Evolutionary conservation across 2,797 vertebrate species (phyloP), one percentile per base, ranked within the genome.

Genomic region (Oreochromis grahami): DNA sequence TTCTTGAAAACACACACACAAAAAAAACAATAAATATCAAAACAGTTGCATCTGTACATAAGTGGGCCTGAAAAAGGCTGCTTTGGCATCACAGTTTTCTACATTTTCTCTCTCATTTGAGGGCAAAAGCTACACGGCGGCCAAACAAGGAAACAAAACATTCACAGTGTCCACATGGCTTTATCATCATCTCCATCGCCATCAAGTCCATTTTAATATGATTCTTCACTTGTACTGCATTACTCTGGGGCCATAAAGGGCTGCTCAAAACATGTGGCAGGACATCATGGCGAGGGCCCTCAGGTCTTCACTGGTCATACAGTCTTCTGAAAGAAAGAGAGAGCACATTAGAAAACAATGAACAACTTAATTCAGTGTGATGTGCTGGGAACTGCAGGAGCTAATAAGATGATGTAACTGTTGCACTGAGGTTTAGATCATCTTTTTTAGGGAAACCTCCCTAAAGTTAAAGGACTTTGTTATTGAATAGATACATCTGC

Each of bases 201-300:
- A 41, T 32, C 13, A 8, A 38, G 79, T 81, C 36, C 9, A 29
- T 10, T 19, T 19, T 12, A 32, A 50, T 15, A 50, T n/a, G 70
- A 34, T 51, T 32, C 7, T 7, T 50, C 26, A 74, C 17, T 65
- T 8, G 17, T 10, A 77, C 91, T 83, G 90, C 86, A 89, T 90
- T 63, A 24, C 86, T n/a, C 80, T 82, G 80, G 83, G 50, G 34
- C 13, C 76, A 5, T 7, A 41, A 5, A 11, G 11, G 3, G 12
- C 7, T 58, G 29, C 10, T 96, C 86, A 97, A 81, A 96, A 92
- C 94, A 95, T 94, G 87, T 90, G 91, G 81, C 90, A 92, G 77
- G 95, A 84, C 96, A 97, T 96, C 92, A 96, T 52, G 68, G 95
- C 94, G 11, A 96, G 38, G 89, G 81, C 87, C 77, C 81, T 94